Base-by-base conservation (phyloP, 2,888 invertebrate species). In the Plagodis pulveraria region DNA sequence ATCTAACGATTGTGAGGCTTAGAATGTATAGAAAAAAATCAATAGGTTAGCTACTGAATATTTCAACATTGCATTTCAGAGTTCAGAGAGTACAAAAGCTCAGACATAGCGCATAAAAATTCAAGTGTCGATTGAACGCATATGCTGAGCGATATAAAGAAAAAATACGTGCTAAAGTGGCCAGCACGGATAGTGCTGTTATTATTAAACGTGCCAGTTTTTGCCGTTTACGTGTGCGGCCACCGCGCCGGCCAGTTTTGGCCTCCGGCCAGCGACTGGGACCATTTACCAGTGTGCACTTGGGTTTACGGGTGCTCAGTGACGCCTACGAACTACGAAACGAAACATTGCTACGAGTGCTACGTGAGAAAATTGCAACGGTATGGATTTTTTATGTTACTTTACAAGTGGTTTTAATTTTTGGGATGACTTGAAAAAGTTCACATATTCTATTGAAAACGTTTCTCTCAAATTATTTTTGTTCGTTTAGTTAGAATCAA, bases 141-240 rank as follows among this genome's bases (percentile, higher is more conserved):
- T 61, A 50, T 66, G 67, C 59, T 65, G 62, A 67, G 61, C 62
- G 48, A 60, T 42, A 53, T 59, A 65, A 60, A 58, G 52, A 65
- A 65, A 65, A 67, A 63, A 60, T 57, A 69, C 64, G 65, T 62
- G 69, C 62, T 53, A 61, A 69, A 69, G 65, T 67, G 65, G 50
- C 61, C 56, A 64, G 53, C 67, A 71, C 64, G 65, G 68, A 73
- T 70, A 71, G 67, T 67, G 69, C 58, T 63, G 72, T 69, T 70
- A 61, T 66, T 67, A 62, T 70, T 69, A 71, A 71, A 66, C 70
- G 68, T 58, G 62, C 65, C 68, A 70, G 67, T 77, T 80, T 76
- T 80, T 79, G 60, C 69, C 72, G 71, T 80, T 74, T 73, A 75
- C 78, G 75, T 76, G 71, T 76, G 76, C 78, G 77, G 71, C 73